A percentile compares a stretch with the other conserved stretches of the same genome.
Evolutionary conservation across 2,888 invertebrate species (phyloP).

Genomic region (Melanargia galathea): DNA sequence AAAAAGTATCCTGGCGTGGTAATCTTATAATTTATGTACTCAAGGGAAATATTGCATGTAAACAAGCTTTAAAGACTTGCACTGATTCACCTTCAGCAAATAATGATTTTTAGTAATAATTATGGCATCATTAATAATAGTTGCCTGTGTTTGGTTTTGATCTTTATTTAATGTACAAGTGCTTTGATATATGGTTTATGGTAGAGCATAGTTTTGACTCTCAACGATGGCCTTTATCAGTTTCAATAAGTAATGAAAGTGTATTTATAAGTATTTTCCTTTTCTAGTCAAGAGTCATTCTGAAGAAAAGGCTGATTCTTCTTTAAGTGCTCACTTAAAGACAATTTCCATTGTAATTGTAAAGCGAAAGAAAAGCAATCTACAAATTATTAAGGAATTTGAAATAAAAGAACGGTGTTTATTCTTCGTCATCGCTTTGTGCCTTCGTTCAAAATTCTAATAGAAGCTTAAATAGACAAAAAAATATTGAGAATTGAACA

Average conservation of each 20-base stretch:
- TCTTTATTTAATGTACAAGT: too few species aligned
- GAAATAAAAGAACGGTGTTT: slow-evolving; percentile 33
- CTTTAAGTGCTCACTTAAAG: slow-evolving; percentile 17
- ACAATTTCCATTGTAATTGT: slow-evolving; percentile 26
- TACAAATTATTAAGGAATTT: slow-evolving; percentile 38
- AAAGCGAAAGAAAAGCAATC: slow-evolving; percentile 28
- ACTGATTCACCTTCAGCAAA: background rate
- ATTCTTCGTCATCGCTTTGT: slow-evolving; percentile 31
- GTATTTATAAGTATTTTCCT: slow-evolving; percentile 3
- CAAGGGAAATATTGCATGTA: background rate
- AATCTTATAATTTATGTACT: slow-evolving; percentile 15
- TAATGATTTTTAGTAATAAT: too few species aligned
- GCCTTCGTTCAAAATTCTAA: slow-evolving; percentile 23
- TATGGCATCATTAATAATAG: too few species aligned
- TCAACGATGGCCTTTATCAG: background rate
- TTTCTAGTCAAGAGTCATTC: slow-evolving; percentile 8
- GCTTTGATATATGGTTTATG: too few species aligned
- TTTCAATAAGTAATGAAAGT: slow-evolving; percentile 1
- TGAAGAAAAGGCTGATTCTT: slow-evolving; percentile 15
- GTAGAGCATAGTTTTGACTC: too few species aligned
- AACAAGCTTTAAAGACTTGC: background rate
- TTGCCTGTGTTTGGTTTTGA: too few species aligned
- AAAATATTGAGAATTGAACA: slow-evolving; percentile 29
- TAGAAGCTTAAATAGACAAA: slow-evolving; percentile 30
- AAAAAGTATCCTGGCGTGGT: slow-evolving; percentile 22